Evolutionary conservation across 2,113 vertebrate species (phyloP).

Genomic region (Eira barbara): DNA sequence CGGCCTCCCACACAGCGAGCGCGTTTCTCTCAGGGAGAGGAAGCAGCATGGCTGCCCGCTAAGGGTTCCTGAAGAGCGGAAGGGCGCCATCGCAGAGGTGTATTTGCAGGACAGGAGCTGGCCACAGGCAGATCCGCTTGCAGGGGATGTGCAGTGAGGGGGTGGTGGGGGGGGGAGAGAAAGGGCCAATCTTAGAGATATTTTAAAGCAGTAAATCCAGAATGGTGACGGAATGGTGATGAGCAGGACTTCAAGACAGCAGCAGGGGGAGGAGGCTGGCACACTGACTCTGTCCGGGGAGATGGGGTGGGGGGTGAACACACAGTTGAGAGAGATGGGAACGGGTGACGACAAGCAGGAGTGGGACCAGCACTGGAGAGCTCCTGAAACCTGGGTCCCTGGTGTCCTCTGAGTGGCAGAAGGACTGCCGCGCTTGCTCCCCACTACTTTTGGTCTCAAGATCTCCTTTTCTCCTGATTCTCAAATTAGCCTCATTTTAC

Average conservation of each 20-base stretch:
- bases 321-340: background rate
- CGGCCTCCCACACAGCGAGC: background rate
- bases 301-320: background rate
- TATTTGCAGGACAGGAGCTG: background rate
- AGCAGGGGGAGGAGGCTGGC: too few relatives aligned
- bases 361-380: fast-evolving
- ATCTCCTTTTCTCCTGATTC: background rate
- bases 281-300: background rate
- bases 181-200: background rate
- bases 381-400: background rate
- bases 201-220: background rate
- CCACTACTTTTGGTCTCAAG: background rate
- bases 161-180: background rate
- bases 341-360: background rate
- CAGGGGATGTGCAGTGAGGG: background rate
- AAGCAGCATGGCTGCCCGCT: background rate
- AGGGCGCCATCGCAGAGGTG: fast-evolving
- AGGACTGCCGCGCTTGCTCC: background rate
- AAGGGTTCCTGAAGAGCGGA: background rate
- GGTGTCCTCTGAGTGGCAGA: background rate
- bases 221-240: background rate
- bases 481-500: background rate
- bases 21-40: background rate
- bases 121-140: background rate
- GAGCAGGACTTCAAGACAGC: background rate